Conservation (phyloP, 2,113 vertebrate genomes). For the Mormoops blainvillei region DNA sequence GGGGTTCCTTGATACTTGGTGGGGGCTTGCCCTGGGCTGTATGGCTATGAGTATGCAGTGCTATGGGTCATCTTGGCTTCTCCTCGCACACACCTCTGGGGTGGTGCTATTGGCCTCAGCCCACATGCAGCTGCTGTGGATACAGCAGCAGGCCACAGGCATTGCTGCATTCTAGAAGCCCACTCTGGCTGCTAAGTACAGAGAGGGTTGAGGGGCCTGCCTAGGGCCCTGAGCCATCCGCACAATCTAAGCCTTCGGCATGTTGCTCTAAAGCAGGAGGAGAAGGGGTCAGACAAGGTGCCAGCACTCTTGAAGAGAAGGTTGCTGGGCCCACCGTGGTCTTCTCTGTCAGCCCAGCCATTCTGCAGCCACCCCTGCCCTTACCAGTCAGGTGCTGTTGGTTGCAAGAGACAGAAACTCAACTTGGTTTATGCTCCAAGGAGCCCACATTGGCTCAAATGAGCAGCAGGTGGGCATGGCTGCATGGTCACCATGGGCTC, state of each 20-base stretch:
- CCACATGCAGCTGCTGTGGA: neutral
- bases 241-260: too few relatives aligned
- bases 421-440: too few relatives aligned
- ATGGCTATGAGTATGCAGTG: accelerated
- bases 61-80: neutral
- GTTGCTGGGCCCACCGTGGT: neutral
- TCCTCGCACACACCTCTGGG: neutral
- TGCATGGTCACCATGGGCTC: neutral
- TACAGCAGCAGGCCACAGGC: neutral
- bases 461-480: neutral
- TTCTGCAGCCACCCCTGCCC: neutral
- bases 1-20: neutral
- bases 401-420: too few relatives aligned
- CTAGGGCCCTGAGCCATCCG: neutral
- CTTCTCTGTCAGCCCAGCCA: neutral
- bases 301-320: neutral
- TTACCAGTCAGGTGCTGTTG: neutral
- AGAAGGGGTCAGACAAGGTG: neutral
- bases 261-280: neutral
- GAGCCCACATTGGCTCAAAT: neutral
- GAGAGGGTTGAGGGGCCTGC: neutral
- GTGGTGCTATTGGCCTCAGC: neutral
- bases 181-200: neutral
- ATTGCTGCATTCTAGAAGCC: neutral
- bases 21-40: neutral